Evolutionary conservation across 2,797 vertebrate species (phyloP).

Genomic region (Novumbra hubbsi): DNA sequence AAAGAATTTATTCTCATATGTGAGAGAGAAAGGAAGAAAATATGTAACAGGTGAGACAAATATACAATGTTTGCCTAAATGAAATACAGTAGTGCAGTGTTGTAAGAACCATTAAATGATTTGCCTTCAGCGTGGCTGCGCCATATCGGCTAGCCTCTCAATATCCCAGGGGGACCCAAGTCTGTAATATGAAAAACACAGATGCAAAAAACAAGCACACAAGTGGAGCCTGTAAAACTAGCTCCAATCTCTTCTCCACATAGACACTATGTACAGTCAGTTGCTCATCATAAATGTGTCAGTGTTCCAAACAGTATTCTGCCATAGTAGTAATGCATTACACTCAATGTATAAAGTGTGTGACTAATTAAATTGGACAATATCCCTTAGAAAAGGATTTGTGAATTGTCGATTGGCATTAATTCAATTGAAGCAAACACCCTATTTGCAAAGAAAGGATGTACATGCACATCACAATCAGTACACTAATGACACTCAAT

Average conservation of each 20-base stretch:
- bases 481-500: not conserved
- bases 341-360: not conserved
- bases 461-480: not conserved
- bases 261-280: slow-evolving; percentile 19
- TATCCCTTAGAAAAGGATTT: not conserved
- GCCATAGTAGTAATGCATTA: not conserved
- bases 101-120: slow-evolving; percentile 82
- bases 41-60: slow-evolving; percentile 55
- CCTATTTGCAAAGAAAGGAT: not conserved
- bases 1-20: slow-evolving; percentile 48
- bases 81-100: slow-evolving; percentile 73
- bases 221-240: slow-evolving; percentile 63
- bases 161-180: slow-evolving; percentile 83
- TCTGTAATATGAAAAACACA: slow-evolving; percentile 88
- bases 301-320: not conserved
- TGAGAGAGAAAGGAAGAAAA: slow-evolving; percentile 34
- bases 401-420: not conserved
- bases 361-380: not conserved
- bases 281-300: not conserved
- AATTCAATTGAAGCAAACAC: not conserved
- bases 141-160: slow-evolving; percentile 84
- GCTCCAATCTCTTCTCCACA: slow-evolving; percentile 49
- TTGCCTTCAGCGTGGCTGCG: slow-evolving; percentile 83
- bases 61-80: slow-evolving; percentile 70
- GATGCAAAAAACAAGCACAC: slow-evolving; percentile 82